These are phyloP conservation scores for Tetranychus piercei DNA, from an alignment of 2,888 invertebrate species.

Conservation along the genomic window DNA sequence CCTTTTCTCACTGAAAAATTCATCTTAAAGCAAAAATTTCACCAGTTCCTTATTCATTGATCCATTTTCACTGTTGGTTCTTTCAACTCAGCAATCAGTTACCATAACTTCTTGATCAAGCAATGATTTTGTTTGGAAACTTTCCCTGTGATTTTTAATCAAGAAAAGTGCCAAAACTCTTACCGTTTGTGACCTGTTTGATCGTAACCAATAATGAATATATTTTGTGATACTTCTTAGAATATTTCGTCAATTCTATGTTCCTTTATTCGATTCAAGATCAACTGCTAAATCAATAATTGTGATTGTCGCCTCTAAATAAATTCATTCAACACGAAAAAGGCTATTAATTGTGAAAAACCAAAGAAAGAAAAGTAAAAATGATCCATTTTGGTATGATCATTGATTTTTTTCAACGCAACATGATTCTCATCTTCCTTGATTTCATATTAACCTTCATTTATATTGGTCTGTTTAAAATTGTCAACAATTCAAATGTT, in stretches of 20 bases:
- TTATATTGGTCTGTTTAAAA: background rate
- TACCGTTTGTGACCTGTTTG: too few species aligned
- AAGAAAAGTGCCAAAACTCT: too few species aligned
- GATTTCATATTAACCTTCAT: constrained; percentile 1
- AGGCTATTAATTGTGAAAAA: too few species aligned
- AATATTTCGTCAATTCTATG: background rate
- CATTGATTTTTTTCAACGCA: constrained; percentile 4
- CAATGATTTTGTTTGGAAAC: too few species aligned
- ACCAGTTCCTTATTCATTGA: background rate
- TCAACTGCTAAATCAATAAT: background rate
- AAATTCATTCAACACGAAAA: too few species aligned
- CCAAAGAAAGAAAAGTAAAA: background rate
- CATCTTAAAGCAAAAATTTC: background rate
- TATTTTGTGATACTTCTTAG: background rate
- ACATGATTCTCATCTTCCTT: constrained; percentile 4
- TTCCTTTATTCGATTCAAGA: background rate
- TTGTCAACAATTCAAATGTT: background rate
- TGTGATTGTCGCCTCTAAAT: background rate
- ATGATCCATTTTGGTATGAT: background rate
- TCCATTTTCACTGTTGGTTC: background rate
- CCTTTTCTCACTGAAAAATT: background rate
- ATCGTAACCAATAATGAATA: background rate
- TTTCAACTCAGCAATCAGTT: background rate
- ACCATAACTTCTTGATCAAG: too few species aligned
- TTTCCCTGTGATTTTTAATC: too few species aligned